Percentiles rank a stretch among this genome's conserved stretches.
phyloP scores from a whole-genome alignment of 1,140 invertebrate genomes.

The Kradibia gibbosae region DNA sequence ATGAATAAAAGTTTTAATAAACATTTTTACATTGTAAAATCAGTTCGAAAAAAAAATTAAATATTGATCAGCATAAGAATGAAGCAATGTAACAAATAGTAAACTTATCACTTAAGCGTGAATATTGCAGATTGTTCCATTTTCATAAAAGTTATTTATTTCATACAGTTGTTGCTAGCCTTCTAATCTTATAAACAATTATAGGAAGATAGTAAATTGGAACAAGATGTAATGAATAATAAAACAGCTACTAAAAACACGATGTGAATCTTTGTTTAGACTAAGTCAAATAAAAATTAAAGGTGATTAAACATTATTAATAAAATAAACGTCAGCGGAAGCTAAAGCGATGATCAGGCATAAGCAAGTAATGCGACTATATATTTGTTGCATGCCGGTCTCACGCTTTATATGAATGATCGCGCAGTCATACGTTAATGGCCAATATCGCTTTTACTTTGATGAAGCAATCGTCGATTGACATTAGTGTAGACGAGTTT shows the following conservation, averaged over 20 bases:
- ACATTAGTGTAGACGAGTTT: constrained; percentile 7
- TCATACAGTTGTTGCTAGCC: not conserved
- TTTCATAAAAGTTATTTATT: not conserved
- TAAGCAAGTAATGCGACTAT: not conserved
- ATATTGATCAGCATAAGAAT: no score
- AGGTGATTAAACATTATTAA: not conserved
- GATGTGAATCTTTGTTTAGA: not conserved
- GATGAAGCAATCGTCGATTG: not conserved
- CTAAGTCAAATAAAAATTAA: not conserved
- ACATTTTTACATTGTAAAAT: no score
- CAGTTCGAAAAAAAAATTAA: no score
- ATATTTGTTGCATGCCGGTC: not conserved
- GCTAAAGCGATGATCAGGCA: not conserved
- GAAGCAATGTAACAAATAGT: no score
- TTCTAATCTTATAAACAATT: not conserved
- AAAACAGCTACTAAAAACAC: not conserved
- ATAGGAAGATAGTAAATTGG: not conserved
- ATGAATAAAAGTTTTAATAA: no score
- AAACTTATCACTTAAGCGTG: no score
- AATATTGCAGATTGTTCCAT: not conserved
- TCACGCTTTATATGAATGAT: not conserved
- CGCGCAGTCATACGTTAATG: not conserved
- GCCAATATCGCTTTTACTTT: not conserved
- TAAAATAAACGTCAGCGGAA: not conserved
- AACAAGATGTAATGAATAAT: not conserved